Conservation (phyloP, 2,113 vertebrate genomes). For the Ageneiosus marmoratus region DNA sequence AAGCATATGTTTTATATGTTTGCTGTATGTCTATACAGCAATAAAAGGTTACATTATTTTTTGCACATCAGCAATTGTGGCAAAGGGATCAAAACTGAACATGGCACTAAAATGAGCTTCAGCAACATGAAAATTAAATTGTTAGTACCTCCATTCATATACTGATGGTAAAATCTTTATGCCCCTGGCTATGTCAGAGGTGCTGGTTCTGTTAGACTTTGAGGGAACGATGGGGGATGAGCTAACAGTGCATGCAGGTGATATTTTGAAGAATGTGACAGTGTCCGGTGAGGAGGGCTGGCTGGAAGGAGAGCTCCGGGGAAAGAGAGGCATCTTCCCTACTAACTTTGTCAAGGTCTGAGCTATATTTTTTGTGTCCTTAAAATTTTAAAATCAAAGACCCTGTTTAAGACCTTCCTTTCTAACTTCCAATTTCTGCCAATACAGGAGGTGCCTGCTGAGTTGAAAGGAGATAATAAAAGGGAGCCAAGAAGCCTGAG, state of each 20-base stretch:
- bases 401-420: neutral
- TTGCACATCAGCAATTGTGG: neutral
- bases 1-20: neutral
- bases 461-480: conserved; percentile 64
- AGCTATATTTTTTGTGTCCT: neutral
- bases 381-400: neutral
- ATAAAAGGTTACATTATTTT: neutral
- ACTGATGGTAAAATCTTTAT: neutral
- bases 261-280: conserved; percentile 78
- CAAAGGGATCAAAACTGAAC: neutral
- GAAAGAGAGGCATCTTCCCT: conserved; percentile 78
- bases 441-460: conserved; percentile 73
- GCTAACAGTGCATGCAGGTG: conserved; percentile 70
- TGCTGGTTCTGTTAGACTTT: conserved; percentile 79
- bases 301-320: conserved; percentile 77
- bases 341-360: conserved; percentile 76
- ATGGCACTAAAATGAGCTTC: neutral
- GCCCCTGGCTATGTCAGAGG: conserved; percentile 64
- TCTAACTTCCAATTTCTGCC: conserved; percentile 23
- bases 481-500: conserved; percentile 74
- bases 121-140: neutral
- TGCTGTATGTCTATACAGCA: neutral
- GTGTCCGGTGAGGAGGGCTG: conserved; percentile 73
- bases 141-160: neutral
- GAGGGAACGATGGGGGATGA: conserved; percentile 72